These are phyloP conservation scores for Agrotis segetum DNA, from an alignment of 2,888 invertebrate species.

Conservation along the genomic window DNA sequence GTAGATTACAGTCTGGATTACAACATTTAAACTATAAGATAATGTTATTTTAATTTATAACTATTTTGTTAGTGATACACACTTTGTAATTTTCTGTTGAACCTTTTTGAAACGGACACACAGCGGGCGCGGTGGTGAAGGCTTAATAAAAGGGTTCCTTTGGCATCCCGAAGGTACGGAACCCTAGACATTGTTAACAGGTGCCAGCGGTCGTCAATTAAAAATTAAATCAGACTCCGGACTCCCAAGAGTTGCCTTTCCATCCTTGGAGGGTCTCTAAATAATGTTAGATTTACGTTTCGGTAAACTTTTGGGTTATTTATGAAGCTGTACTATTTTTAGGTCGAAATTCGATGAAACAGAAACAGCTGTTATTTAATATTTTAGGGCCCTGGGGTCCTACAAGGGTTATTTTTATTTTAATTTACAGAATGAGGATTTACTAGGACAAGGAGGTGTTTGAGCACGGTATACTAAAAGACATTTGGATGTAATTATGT, in stretches of 20 bases:
- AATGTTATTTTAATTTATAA: no score
- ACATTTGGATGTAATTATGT: no score
- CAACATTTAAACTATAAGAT: no score
- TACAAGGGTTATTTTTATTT: background rate
- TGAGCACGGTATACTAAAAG: no score
- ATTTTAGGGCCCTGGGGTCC: background rate
- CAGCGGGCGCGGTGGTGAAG: no score
- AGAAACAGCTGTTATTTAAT: conserved; percentile 20
- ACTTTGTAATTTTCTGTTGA: no score
- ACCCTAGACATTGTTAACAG: background rate
- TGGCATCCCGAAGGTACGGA: background rate
- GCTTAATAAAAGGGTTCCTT: background rate
- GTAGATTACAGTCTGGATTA: no score
- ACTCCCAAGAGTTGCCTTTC: conserved; percentile 27
- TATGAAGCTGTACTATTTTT: conserved; percentile 36
- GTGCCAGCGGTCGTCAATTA: conserved; percentile 22
- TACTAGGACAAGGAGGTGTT: no score
- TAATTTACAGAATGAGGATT: background rate
- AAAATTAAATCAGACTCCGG: conserved; percentile 32
- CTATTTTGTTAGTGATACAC: no score
- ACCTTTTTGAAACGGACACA: no score
- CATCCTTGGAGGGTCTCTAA: conserved; percentile 37
- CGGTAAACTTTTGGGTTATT: conserved; percentile 38
- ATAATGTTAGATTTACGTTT: conserved; percentile 38
- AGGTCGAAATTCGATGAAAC: conserved; percentile 19